Base-by-base conservation (phyloP, 35 echinoderm and acorn worm genomes). In the Heliocidaris tuberculata region DNA sequence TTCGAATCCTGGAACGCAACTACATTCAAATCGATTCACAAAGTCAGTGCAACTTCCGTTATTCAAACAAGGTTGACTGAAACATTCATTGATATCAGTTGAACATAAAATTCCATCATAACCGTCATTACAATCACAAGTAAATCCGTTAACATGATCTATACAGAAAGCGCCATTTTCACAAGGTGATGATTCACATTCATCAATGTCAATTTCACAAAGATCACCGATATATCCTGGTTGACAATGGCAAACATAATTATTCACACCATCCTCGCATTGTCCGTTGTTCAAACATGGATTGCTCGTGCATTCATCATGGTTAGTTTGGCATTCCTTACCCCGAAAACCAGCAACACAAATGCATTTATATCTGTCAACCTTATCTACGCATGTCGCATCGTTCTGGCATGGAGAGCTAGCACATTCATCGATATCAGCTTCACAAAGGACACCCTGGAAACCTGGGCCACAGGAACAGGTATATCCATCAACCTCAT, bases 191-290 rank as follows among this genome's bases (percentile, higher is more conserved):
- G 47, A 60, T 9, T n/a, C 59, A n/a, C 98, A 99, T 35, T 99
- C 96, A 94, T 97, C 92, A 16, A 97, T 95, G 85, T 99, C 94
- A 48, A 95, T 49, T 49, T 99, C 95, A 95, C 98, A 99, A 7
- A 95, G 47, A 19, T 86, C 47, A 91, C 98, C 98, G 19, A 32
- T 49, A 85, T 95, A 96, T 9, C 98, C 98, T 7, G 87, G 85
- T 2, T 54, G 9, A 96, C 98, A 99, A 6, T 88, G 48, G 31
- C 95, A 96, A 0, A 24, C 88, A 47, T 50, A 96, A 10, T 42
- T 78, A 59, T 94, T 92, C 4, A 92, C 32, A 0, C 19, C 24
- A 61, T 96, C 96, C 2, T 27, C 56, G 92, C 95, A 96, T 19
- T 8, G 56, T 27, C 70, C 89, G 56, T 61, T 50, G 48, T 97